Percentiles rank a stretch among this genome's conserved stretches.
These are phyloP conservation scores for Leptopterna dolabrata DNA, from an alignment of 2,888 invertebrate genomes.

Conservation along the genomic window DNA sequence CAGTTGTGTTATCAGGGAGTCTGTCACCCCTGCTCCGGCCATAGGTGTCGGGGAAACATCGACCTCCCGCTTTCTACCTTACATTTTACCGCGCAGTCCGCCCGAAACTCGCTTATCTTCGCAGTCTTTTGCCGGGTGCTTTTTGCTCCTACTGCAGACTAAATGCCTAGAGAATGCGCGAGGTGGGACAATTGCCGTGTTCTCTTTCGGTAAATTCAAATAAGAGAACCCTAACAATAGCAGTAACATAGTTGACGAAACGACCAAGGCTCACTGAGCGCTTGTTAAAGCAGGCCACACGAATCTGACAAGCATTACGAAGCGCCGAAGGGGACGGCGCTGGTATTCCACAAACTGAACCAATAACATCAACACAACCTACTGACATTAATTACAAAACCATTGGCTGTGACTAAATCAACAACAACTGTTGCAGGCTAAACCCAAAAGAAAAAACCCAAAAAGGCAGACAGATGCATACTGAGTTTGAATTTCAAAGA, in stretches of 20 bases:
- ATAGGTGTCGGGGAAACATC: slow-evolving; percentile 19
- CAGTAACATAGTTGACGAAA: not conserved
- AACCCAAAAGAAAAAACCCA: too few species aligned
- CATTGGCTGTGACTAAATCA: too few species aligned
- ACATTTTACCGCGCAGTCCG: slow-evolving; percentile 23
- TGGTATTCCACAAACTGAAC: too few species aligned
- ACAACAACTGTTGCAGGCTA: too few species aligned
- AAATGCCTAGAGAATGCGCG: not conserved
- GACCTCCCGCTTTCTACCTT: not conserved
- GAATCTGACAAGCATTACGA: too few species aligned
- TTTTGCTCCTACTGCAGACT: not conserved
- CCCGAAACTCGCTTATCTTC: slow-evolving; percentile 15
- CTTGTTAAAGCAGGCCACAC: not conserved
- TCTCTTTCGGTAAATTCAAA: not conserved
- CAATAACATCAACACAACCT: too few species aligned
- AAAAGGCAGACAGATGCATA: too few species aligned
- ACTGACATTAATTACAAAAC: too few species aligned
- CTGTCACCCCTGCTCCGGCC: slow-evolving; percentile 38
- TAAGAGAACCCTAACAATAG: not conserved
- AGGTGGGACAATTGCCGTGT: not conserved
- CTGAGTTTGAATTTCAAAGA: too few species aligned
- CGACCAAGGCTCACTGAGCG: not conserved
- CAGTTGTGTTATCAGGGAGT: slow-evolving; percentile 14
- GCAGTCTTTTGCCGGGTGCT: not conserved
- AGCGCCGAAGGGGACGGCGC: too few species aligned